Percentiles rank a stretch among this genome's conserved stretches.
phyloP scores from a whole-genome alignment of 2,797 vertebrate genomes.

The Chelidonichthys spinosus region DNA sequence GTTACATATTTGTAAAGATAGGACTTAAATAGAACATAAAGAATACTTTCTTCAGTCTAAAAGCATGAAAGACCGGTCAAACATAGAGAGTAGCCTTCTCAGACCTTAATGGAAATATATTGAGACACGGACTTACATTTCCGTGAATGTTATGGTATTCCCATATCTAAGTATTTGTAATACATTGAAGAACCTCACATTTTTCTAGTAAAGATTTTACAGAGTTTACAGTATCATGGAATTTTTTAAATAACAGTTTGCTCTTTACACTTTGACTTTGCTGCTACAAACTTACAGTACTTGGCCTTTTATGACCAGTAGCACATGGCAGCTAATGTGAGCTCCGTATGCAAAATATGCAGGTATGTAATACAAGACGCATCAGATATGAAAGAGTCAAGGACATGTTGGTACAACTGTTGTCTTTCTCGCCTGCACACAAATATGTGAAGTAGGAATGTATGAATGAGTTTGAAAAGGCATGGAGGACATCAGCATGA shows the following conservation, averaged over 20 bases:
- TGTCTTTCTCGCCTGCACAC: neutral
- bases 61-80: too few species aligned
- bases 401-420: neutral
- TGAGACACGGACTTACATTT: too few species aligned
- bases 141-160: too few species aligned
- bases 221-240: neutral
- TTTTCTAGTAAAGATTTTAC: neutral
- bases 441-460: slow-evolving; percentile 1
- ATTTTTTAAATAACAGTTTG: slow-evolving; percentile 1
- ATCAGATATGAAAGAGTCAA: neutral
- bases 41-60: too few species aligned
- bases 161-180: neutral
- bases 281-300: neutral
- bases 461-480: neutral
- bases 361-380: neutral
- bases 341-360: slow-evolving; percentile 11
- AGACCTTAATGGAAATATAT: too few species aligned
- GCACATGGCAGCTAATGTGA: neutral
- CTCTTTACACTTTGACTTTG: neutral
- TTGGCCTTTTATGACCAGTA: neutral
- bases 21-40: too few species aligned
- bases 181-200: neutral
- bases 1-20: too few species aligned
- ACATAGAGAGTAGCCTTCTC: too few species aligned
- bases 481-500: too few species aligned